phyloP scores from a whole-genome alignment of 1,140 invertebrate species.

The Eciton burchellii region DNA sequence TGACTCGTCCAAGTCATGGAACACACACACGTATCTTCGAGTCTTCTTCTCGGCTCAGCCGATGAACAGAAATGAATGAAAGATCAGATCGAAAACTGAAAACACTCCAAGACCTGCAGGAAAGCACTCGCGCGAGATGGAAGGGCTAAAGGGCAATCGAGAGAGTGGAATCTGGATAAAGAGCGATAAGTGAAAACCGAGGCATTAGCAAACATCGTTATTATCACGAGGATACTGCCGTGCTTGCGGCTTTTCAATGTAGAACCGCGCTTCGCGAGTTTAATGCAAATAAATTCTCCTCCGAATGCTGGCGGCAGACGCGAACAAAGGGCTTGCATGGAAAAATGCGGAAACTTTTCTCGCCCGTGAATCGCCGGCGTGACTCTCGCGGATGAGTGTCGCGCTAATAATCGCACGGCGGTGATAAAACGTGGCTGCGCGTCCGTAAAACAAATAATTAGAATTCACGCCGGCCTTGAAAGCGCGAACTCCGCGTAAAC shows the following conservation, averaged over 20 bases:
- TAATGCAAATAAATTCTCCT: background rate
- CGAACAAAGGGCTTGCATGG: conserved; percentile 1
- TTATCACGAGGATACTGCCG: background rate
- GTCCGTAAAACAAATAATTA: conserved; percentile 48
- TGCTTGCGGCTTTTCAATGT: background rate
- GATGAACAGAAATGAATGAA: too few relatives aligned
- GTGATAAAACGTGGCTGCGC: conserved; percentile 29
- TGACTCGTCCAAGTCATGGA: background rate
- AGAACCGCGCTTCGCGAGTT: background rate
- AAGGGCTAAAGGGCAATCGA: too few relatives aligned
- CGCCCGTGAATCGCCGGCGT: background rate
- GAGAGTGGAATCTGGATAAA: too few relatives aligned
- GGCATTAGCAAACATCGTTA: background rate
- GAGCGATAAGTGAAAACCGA: conserved; percentile 6
- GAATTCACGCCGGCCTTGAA: conserved; percentile 13
- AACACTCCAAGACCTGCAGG: too few relatives aligned
- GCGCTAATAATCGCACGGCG: conserved; percentile 6
- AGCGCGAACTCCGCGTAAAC: conserved; percentile 42
- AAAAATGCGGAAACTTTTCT: conserved; percentile 15
- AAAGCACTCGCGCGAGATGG: too few relatives aligned
- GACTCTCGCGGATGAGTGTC: too few relatives aligned
- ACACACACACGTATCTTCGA: background rate
- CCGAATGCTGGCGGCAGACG: background rate
- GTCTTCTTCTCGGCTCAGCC: too few relatives aligned
- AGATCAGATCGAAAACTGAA: too few relatives aligned